These are phyloP conservation scores for Aviceda subcristata DNA, from an alignment of 2,113 vertebrate species.

Conservation along the genomic window DNA sequence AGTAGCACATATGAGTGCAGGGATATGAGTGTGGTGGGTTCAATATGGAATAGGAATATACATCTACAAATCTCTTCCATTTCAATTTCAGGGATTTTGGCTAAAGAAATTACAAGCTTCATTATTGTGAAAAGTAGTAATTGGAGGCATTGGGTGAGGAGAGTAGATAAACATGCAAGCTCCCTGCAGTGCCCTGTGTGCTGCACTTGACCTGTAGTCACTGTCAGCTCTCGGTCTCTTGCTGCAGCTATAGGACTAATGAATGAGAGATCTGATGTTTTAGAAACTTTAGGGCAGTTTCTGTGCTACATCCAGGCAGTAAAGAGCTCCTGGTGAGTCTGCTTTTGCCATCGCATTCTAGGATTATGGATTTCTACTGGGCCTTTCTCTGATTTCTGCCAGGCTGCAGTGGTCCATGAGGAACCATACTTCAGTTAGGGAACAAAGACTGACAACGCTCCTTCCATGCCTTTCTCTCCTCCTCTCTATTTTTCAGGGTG, in stretches of 20 bases:
- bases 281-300: not conserved
- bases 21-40: not conserved
- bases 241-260: not conserved
- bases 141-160: not conserved
- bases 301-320: not conserved
- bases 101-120: not conserved
- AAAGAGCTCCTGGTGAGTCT: not conserved
- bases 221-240: not conserved
- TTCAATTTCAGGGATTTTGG: not conserved
- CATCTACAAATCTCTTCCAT: fast-evolving
- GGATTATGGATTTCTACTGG: not conserved
- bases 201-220: not conserved
- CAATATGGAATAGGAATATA: not conserved
- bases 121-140: not conserved
- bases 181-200: not conserved
- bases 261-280: not conserved
- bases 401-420: not conserved
- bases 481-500: not conserved
- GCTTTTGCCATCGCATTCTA: not conserved
- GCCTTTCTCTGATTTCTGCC: not conserved
- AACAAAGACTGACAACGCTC: not conserved
- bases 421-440: not conserved
- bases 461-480: not conserved
- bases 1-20: not conserved
- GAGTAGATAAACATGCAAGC: not conserved